Conservation (phyloP, 2,888 invertebrate genomes). For the Rhagonycha fulva region DNA sequence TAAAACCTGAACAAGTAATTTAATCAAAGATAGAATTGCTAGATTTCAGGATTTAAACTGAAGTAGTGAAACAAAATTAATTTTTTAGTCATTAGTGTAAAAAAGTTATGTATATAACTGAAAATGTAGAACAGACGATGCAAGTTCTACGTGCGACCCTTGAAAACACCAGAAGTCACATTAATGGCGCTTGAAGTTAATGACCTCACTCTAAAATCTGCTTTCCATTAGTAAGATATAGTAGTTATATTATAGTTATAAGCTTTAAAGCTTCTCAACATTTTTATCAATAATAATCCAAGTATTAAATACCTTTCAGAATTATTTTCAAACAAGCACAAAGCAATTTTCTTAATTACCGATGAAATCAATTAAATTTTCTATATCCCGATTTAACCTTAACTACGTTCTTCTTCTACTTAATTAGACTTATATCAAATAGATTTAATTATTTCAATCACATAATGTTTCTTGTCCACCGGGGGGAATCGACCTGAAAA, state of each 20-base stretch:
- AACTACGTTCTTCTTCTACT: too few species aligned
- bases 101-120: neutral
- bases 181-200: neutral
- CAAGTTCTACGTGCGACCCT: neutral
- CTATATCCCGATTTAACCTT: too few species aligned
- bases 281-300: neutral
- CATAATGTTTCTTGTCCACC: too few species aligned
- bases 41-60: neutral
- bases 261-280: too few species aligned
- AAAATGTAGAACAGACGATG: neutral
- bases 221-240: neutral
- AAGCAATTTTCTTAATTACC: too few species aligned
- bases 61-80: neutral
- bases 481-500: too few species aligned
- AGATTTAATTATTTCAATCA: too few species aligned
- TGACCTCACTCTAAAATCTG: neutral
- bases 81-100: neutral
- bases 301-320: neutral
- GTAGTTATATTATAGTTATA: neutral
- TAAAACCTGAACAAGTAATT: neutral
- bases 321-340: too few species aligned
- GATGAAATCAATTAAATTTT: too few species aligned
- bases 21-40: neutral
- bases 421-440: too few species aligned
- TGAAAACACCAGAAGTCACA: neutral